Percentiles rank a stretch among this genome's conserved stretches.
These are phyloP conservation scores for Probosciger aterrimus DNA, from an alignment of 2,113 vertebrate genomes.

Conservation along the genomic window DNA sequence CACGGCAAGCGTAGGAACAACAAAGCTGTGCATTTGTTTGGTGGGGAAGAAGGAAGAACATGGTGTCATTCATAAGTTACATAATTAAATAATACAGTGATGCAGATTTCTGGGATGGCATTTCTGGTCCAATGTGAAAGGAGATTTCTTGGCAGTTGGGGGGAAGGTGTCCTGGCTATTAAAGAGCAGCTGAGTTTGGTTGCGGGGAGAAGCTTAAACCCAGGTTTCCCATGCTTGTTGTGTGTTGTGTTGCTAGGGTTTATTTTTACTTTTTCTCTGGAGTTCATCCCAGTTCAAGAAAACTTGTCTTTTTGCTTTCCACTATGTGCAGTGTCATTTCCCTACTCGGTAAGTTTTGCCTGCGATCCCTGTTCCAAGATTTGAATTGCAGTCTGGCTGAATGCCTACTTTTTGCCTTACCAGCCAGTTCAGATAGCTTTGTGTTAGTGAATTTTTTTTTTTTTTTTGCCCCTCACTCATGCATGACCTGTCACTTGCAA, in stretches of 20 bases:
- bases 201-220: not conserved
- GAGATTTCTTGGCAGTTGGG: not conserved
- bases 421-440: not conserved
- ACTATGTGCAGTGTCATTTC: not conserved
- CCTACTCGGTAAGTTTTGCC: not conserved
- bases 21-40: not conserved
- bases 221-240: not conserved
- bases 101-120: not conserved
- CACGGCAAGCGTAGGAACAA: not conserved
- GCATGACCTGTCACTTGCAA: not conserved
- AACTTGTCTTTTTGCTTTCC: not conserved
- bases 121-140: not conserved
- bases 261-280: not conserved
- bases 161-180: not conserved
- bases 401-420: not conserved
- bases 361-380: not conserved
- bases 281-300: constrained; percentile 21
- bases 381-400: not conserved
- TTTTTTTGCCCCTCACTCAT: not conserved
- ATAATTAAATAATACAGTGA: not conserved
- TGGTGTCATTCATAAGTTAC: not conserved
- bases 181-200: not conserved
- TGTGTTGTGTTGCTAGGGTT: not conserved
- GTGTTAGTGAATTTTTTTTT: not conserved
- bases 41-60: not conserved